These are phyloP conservation scores for Odontomachus brunneus DNA, from an alignment of 1,140 invertebrate species.

Conservation along the genomic window DNA sequence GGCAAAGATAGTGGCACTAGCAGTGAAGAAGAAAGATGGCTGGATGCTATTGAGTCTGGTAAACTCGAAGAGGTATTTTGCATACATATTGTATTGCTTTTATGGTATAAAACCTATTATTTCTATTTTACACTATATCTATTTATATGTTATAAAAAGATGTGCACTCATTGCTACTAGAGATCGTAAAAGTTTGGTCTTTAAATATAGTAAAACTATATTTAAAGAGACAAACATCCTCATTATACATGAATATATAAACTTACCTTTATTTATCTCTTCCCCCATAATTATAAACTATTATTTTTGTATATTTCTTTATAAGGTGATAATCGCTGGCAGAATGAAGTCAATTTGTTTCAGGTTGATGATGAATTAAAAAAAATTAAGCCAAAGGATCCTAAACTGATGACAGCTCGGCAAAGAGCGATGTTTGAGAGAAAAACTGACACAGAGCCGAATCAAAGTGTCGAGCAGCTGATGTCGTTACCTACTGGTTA, in stretches of 20 bases:
- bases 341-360: constrained; percentile 53
- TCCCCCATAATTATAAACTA: no score
- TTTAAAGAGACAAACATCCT: neutral
- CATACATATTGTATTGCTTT: neutral
- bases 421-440: constrained; percentile 97
- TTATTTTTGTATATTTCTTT: no score
- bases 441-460: constrained; percentile 90
- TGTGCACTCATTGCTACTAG: no score
- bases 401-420: constrained; percentile 96
- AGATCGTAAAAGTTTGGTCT: no score
- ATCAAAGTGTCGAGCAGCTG: constrained; percentile 90
- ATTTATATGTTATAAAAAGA: neutral
- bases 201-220: neutral
- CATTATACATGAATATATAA: no score
- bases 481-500: constrained; percentile 96
- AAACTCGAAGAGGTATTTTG: constrained; percentile 93
- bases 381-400: constrained; percentile 97
- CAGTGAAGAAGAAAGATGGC: constrained; percentile 96
- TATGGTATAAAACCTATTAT: neutral
- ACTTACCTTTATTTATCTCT: no score
- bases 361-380: constrained; percentile 97
- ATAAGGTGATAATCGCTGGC: no score
- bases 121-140: neutral
- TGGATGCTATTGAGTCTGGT: constrained; percentile 97
- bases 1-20: constrained; percentile 91